Conservation (phyloP, 2,113 vertebrate species). For the Melanerpes aurifrons region DNA sequence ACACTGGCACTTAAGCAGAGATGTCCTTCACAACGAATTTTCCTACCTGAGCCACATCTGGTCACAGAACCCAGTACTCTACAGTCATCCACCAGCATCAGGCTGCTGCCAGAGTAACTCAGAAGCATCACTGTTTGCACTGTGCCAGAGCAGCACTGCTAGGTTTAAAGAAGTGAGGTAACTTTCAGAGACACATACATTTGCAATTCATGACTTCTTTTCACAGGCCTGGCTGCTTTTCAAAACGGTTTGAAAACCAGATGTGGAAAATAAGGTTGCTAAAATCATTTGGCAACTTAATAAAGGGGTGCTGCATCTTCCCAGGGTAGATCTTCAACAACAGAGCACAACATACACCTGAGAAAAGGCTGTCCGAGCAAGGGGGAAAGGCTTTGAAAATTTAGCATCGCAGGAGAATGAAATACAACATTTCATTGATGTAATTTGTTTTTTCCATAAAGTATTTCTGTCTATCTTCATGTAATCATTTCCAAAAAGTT, state of each 20-base stretch:
- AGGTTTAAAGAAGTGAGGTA: constrained; percentile 4
- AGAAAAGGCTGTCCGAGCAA: constrained; percentile 41
- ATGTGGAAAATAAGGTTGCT: constrained; percentile 60
- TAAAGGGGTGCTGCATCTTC: constrained; percentile 48
- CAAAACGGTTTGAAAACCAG: constrained; percentile 63
- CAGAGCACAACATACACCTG: constrained; percentile 13
- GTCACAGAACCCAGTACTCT: background rate
- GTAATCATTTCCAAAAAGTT: background rate
- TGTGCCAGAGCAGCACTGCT: constrained; percentile 10
- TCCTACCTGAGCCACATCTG: background rate
- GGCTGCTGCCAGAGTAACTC: constrained; percentile 1
- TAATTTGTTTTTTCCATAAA: background rate
- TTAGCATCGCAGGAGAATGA: background rate
- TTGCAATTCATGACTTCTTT: constrained; percentile 56
- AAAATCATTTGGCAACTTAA: constrained; percentile 60
- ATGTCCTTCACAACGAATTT: background rate
- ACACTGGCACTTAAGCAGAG: background rate
- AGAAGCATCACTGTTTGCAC: background rate
- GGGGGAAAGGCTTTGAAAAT: constrained; percentile 16
- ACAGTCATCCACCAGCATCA: background rate
- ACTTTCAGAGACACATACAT: constrained; percentile 11
- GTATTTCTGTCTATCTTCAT: constrained; percentile 6
- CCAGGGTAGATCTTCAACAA: constrained; percentile 31
- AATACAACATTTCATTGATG: background rate
- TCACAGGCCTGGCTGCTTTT: constrained; percentile 32